Evolutionary conservation across 1,140 invertebrate species (phyloP), one percentile per base, ranked within the genome.

Genomic region (Colletes latitarsis): DNA sequence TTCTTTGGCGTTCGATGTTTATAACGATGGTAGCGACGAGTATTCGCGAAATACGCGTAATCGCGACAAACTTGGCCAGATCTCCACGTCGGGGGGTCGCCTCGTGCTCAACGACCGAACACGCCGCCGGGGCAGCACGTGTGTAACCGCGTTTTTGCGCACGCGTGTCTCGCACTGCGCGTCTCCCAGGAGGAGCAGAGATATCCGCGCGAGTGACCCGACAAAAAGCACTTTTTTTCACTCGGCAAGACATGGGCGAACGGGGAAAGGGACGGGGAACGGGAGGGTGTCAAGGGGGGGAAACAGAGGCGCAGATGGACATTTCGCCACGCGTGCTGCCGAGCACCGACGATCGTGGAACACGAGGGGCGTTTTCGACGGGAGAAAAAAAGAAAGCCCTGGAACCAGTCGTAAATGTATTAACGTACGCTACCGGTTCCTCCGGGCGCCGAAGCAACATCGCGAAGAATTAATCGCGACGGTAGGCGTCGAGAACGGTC

Each of bases 131-230:
- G 66, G 72, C 66, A 86, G 85, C 85, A 87, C 85, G 85, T 86
- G 84, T 86, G 84, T 58, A 49, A 72, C 21, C 73, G 64, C 53
- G 84, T 87, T 87, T 87, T 87, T 87, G 84, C 85, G 73, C 73
- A 81, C 73, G 83, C 80, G 84, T 86, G 67, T 78, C 71, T 75
- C 77, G 84, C 53, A 55, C 58, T 76, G 46, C 73, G 71, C 84
- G 66, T 85, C 85, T 87, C 85, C 85, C 85, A 87, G 85, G 81
- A 87, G 77, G 85, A 85, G 84, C 80, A 19, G 63, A 85, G 69
- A 75, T 75, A 80, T 75, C 72, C 10, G 62, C 73, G 64, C 69
- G 69, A 74, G 73, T 77, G 70, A 70, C 43, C 41, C 66, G 55
- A 19, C 73, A 85, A 85, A 85, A 85, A 85, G 14, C 8, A n/a